Evolutionary conservation across 2,113 vertebrate genomes (phyloP), one percentile per base, ranked within the genome.

Genomic region (Agapornis roseicollis): DNA sequence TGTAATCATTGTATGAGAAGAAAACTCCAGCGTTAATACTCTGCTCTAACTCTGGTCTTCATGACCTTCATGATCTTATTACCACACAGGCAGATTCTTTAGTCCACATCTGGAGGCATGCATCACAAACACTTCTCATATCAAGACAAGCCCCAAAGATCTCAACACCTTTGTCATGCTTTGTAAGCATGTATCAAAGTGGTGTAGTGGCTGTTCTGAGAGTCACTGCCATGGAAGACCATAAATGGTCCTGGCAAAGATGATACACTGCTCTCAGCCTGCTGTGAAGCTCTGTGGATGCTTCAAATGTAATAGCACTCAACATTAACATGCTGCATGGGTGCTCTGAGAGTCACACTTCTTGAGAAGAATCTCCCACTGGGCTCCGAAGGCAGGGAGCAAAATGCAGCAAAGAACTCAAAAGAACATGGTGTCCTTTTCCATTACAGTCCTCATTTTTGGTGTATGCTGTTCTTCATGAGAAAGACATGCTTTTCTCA

Each of bases 201-300:
- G 10, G 20, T 22, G 20, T 4, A 6, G 20, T 2, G 37, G 37
- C 10, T 63, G 41, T 31, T 69, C 58, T 3, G 18, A 28, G 19
- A 58, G 27, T 7, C 22, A 4, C 22, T 10, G 4, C 6, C 37
- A 14, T 1, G 6, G 66, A 27, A 22, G 29, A 23, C 10, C 0
- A 0, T 7, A 3, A 16, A 8, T 27, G 33, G 35, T 46, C 13
- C 60, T 6, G 7, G 17, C 22, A 63, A 42, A 64, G 31, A 39
- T 0, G 0, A 9, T 0, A 14, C 33, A 6, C 15, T 29, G 53
- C 52, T 71, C 35, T 24, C 68, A 12, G 15, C 4, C 18, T 2
- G 4, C 37, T 4, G 1, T 0, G 4, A 44, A 29, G 22, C 31
- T 42, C 47, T 55, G 35, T 0, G 31, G 63, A 17, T 7, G 16